Percentiles rank a stretch among this genome's conserved stretches.
These are phyloP conservation scores for Phytoseiulus persimilis DNA, from an alignment of 2,888 invertebrate genomes.

Conservation along the genomic window DNA sequence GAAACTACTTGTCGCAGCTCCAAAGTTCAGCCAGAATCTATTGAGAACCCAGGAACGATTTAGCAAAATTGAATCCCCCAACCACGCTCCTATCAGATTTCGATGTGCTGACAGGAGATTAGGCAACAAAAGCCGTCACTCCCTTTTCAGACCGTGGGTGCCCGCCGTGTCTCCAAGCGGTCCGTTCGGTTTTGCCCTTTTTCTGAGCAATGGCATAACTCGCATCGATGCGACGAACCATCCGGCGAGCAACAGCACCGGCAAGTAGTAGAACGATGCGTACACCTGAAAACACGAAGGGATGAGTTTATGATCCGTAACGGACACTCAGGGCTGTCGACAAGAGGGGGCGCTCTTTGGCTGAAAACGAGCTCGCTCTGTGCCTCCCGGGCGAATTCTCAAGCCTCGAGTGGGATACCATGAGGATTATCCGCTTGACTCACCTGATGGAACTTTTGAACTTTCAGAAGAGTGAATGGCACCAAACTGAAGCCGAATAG, in stretches of 20 bases:
- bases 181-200: neutral
- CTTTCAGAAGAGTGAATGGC: constrained; percentile 62
- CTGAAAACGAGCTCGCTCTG: neutral
- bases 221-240: constrained; percentile 18
- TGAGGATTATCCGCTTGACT: neutral
- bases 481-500: constrained; percentile 75
- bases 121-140: neutral
- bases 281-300: neutral
- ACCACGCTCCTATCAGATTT: no score
- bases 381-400: neutral
- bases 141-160: neutral
- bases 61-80: neutral
- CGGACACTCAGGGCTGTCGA: neutral
- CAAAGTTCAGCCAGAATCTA: neutral
- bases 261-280: constrained; percentile 19
- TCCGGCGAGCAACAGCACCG: neutral
- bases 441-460: constrained; percentile 29
- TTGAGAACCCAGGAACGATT: neutral
- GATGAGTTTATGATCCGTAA: neutral
- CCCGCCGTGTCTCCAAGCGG: neutral
- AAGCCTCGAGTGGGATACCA: no score
- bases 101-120: no score
- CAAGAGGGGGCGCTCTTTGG: neutral
- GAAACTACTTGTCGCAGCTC: neutral
- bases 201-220: neutral